These are phyloP conservation scores for Atta texana DNA, from an alignment of 1,140 invertebrate species.

Conservation along the genomic window DNA sequence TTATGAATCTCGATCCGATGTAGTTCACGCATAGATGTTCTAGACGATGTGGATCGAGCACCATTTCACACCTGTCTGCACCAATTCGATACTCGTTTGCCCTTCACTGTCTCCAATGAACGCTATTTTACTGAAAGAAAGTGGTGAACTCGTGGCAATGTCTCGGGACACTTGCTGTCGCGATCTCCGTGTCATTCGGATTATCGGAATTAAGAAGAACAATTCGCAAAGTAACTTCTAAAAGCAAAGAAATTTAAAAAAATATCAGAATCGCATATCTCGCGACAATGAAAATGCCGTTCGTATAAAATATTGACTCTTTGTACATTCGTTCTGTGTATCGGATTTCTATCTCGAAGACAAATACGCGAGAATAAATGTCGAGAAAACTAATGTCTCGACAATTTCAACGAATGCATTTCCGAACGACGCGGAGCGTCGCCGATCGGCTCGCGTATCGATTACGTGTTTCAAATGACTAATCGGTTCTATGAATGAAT, in stretches of 20 bases:
- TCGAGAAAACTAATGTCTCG: conserved; percentile 8
- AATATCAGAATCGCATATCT: conserved; percentile 10
- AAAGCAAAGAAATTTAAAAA: conserved; percentile 20
- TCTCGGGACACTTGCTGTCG: conserved; percentile 72
- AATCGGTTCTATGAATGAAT: conserved; percentile 86
- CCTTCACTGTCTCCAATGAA: conserved; percentile 77
- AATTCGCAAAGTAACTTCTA: not conserved
- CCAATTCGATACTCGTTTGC: conserved; percentile 84
- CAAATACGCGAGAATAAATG: conserved; percentile 17
- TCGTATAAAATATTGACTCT: not conserved
- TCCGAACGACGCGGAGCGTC: conserved; percentile 73
- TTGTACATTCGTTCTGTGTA: not conserved
- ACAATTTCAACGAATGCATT: conserved; percentile 25
- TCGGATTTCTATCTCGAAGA: conserved; percentile 5
- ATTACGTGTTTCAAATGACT: conserved; percentile 83
- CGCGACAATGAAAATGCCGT: not conserved
- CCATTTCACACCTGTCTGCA: conserved; percentile 85
- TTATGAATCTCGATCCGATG: conserved; percentile 70
- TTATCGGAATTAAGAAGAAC: conserved; percentile 8
- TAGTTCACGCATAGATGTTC: conserved; percentile 82
- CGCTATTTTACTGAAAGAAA: conserved; percentile 73
- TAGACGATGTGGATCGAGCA: conserved; percentile 84
- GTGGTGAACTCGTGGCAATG: conserved; percentile 75
- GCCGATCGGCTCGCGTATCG: conserved; percentile 73
- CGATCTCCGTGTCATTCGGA: conserved; percentile 58